These are phyloP conservation scores for Polyommatus iphigenia DNA, from an alignment of 2,888 invertebrate species.

Conservation along the genomic window DNA sequence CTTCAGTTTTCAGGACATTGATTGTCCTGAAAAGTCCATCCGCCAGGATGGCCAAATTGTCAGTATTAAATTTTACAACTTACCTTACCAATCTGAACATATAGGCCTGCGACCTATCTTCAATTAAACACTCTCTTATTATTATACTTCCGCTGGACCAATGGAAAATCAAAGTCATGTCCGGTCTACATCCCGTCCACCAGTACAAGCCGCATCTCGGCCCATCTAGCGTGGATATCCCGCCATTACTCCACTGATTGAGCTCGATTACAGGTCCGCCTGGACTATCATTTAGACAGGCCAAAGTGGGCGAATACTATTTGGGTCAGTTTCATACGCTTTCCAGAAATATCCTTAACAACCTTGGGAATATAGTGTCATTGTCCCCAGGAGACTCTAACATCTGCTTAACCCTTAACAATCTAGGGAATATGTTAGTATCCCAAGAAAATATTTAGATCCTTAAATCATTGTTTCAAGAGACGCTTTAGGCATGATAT, in stretches of 20 bases:
- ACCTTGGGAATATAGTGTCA: neutral
- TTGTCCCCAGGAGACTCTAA: too few relatives aligned
- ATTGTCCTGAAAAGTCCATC: neutral
- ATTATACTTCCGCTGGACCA: neutral
- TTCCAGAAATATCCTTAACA: neutral
- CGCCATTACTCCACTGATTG: conserved; percentile 26
- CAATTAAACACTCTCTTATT: neutral
- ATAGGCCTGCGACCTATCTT: neutral
- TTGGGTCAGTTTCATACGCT: neutral
- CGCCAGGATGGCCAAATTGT: neutral
- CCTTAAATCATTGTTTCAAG: too few relatives aligned
- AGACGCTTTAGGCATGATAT: too few relatives aligned
- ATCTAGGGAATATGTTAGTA: too few relatives aligned
- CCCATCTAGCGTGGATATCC: conserved; percentile 13
- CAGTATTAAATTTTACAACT: neutral
- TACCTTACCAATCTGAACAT: neutral
- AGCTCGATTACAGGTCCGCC: conserved; percentile 23
- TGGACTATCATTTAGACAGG: conserved; percentile 20
- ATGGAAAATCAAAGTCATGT: neutral
- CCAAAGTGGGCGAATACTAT: conserved; percentile 16
- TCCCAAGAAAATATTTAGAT: too few relatives aligned
- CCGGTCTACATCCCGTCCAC: neutral
- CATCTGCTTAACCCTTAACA: too few relatives aligned
- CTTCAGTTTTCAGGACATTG: neutral
- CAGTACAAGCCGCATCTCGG: neutral